phyloP scores from a whole-genome alignment of 2,113 vertebrate genomes.

The Hylia prasina region DNA sequence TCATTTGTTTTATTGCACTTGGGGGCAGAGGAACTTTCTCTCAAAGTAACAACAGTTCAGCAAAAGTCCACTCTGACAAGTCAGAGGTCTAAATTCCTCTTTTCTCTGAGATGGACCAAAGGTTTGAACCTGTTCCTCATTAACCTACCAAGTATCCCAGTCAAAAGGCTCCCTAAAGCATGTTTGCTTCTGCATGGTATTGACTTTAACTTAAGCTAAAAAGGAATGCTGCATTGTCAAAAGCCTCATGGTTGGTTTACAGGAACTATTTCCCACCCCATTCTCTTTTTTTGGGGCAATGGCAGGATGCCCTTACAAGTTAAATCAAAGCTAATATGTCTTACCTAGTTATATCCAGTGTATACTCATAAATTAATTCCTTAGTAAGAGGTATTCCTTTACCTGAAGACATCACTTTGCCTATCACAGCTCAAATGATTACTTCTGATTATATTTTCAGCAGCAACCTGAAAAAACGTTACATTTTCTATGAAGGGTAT shows the following conservation, averaged over 20 bases:
- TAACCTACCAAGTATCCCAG: neutral
- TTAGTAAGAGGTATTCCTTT: neutral
- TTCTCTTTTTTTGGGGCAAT: neutral
- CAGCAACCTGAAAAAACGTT: neutral
- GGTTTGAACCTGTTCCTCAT: neutral
- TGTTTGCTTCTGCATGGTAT: neutral
- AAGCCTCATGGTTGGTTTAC: neutral
- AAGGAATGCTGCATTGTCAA: neutral
- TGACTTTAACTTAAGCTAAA: neutral
- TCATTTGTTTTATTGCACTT: neutral
- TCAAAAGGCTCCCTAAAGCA: neutral
- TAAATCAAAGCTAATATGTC: neutral
- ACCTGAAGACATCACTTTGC: neutral
- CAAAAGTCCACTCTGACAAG: neutral
- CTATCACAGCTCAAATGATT: neutral
- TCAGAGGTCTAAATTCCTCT: neutral
- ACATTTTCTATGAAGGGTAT: neutral
- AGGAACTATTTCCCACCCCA: neutral
- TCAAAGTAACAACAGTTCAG: neutral
- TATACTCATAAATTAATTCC: neutral
- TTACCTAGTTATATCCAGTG: neutral
- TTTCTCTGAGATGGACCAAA: neutral
- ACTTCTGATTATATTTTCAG: neutral
- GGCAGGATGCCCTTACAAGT: neutral
- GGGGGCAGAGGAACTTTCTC: neutral